Base-by-base conservation (phyloP, 2,888 invertebrate genomes). In the Apamea anceps region DNA sequence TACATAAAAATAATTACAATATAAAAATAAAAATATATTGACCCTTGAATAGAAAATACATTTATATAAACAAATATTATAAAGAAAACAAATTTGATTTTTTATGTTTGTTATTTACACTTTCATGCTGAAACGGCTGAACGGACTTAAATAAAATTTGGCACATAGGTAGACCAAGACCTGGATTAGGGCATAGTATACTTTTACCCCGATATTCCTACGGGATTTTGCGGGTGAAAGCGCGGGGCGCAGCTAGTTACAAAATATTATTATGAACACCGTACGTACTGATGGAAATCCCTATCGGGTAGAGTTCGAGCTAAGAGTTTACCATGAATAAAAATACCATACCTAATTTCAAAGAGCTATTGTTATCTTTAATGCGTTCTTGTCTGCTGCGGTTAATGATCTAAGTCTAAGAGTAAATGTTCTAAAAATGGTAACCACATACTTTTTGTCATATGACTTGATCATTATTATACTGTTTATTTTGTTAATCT, bases 401-500 rank as follows among this genome's bases (percentile, higher is more conserved):
- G 21, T 45, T 8, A 8, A 25, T 48, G 25, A 48, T 48, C 18
- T 21, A 28, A 57, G 25, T 63, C n/a, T 18, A 42, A 70, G 32
- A 57, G 6, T 67, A 32, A 32, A 28, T 63, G 32, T 32, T 18
- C 15, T 60, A 54, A 62, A 84, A 51, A 48, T 63, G 54, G 13
- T 66, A 57, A 32, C 48, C 28, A 21, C 7, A 66, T 37, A 75
- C 8, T 54, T 25, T 8, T 54, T 68, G 72, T 84, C 82, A 81
- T 75, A 77, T 80, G 80, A 87, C 85, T 80, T 13, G 32, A n/a
- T 80, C 57, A 66, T 81, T 67, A 77, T 54, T 78, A 42, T 66
- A 60, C 80, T 85, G 74, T 79, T 86, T 73, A n/a, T 84, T 79
- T 80, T 54, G 63, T 72, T 77, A 73, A 71, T 66, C 67, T 66